These are phyloP conservation scores for Chymomyza procnemis DNA, from an alignment of 2,888 invertebrate species.

Conservation along the genomic window DNA sequence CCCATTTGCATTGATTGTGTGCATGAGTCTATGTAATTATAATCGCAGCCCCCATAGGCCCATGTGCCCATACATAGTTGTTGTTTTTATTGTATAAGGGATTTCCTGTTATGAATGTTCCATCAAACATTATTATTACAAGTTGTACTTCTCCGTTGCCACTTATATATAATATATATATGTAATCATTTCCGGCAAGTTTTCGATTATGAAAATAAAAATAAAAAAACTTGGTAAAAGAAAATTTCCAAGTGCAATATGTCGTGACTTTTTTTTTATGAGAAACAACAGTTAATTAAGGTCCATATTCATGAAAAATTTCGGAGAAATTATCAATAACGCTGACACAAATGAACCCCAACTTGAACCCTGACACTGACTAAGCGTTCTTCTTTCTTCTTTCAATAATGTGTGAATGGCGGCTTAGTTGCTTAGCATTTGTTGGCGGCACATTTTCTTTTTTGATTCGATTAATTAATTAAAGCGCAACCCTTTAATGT, in stretches of 20 bases:
- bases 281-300: constrained; percentile 58
- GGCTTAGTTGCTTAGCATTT: not conserved
- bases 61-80: not conserved
- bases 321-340: constrained; percentile 55
- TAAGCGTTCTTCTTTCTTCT: not conserved
- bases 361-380: not conserved
- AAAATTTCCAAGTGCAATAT: not conserved
- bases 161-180: constrained; percentile 38
- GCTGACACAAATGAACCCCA: not conserved
- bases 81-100: constrained; percentile 44
- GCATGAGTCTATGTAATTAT: constrained; percentile 70
- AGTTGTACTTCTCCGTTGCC: constrained; percentile 24
- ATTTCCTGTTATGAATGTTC: constrained; percentile 64
- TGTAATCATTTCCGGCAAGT: constrained; percentile 54
- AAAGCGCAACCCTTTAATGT: constrained; percentile 64
- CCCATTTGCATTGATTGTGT: constrained; percentile 74
- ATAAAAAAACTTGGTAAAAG: not conserved
- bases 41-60: constrained; percentile 44
- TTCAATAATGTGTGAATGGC: not conserved
- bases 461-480: constrained; percentile 69
- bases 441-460: not conserved
- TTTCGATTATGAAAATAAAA: constrained; percentile 1
- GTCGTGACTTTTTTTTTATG: not conserved
- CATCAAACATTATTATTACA: constrained; percentile 61
- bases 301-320: constrained; percentile 57